Base-by-base conservation (phyloP, 1,140 invertebrate species). In the Halictus rubicundus region DNA sequence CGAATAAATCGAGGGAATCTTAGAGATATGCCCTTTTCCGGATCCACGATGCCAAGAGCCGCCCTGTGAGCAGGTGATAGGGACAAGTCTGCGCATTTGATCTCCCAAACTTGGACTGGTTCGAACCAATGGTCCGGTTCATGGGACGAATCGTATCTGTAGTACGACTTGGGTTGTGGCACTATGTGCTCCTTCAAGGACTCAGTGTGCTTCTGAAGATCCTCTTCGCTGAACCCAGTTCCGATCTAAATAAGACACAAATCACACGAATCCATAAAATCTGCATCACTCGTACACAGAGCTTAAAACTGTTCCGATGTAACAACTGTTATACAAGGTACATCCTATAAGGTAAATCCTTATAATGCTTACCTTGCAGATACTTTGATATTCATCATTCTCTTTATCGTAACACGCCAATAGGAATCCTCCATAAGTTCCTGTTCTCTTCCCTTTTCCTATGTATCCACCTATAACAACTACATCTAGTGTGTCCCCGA, bases 71-170 rank as follows among this genome's bases (percentile, higher is more conserved):
- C 96, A 21, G 99, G 98, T 19, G 99, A 99, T 37, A 99, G 94
- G 10, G 98, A 99, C 32, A 99, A 94, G 95, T 99, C 99, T 0
- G 99, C 99, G 92, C 98, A 99, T 93, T 99, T 99, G 12, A 99
- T 95, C 94, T 99, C 99, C 98, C 99, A 99, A 19, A 99, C 97
- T 92, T 97, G 95, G 9, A 96, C 95, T 6, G 98, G 94, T 84
- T 98, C 97, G 92, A 99, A 98, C 99, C 99, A 99, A 89, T 96
- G 97, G 94, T 99, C 99, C 14, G 99, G 98, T 85, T 96, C 95
- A 70, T 96, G 94, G 42, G 94, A 93, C 6, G 91, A 86, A 90
- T 99, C 97, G 89, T 94, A 98, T 64, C 96, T 94, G 89, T 98
- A 99, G 91, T 99, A 99, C 0, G 96, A 94, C 89, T 96, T 97